Percentiles rank a stretch among this genome's conserved stretches.
Evolutionary conservation across 2,888 invertebrate genomes (phyloP).

Genomic region (Drosophila kokeensis): DNA sequence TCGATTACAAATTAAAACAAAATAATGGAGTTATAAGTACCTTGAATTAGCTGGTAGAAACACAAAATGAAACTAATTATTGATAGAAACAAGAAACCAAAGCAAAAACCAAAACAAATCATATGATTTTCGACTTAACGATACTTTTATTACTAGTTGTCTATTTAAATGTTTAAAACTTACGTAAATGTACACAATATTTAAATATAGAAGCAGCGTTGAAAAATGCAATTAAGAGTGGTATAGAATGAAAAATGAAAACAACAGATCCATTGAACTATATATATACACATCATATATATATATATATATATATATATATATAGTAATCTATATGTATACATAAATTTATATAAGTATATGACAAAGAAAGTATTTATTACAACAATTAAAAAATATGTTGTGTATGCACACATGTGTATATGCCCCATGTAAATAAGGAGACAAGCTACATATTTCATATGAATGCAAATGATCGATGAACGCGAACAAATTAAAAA

Average conservation of each 20-base stretch:
- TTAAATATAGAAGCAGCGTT: constrained; percentile 15
- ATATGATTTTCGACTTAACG: constrained; percentile 27
- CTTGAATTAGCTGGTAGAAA: constrained; percentile 84
- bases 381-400: constrained; percentile 25
- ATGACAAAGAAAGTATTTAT: constrained; percentile 9
- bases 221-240: constrained; percentile 58
- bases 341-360: constrained; percentile 7
- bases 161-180: constrained; percentile 51
- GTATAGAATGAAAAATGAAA: constrained; percentile 40
- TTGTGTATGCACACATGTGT: constrained; percentile 44
- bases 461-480: constrained; percentile 63
- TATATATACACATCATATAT: constrained; percentile 67
- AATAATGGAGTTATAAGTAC: constrained; percentile 85
- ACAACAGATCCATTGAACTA: constrained; percentile 74
- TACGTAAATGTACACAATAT: constrained; percentile 23
- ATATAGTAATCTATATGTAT: constrained; percentile 4
- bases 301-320: constrained; percentile 26
- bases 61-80: constrained; percentile 45
- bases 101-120: constrained; percentile 24
- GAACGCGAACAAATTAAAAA: constrained; percentile 48
- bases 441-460: constrained; percentile 79
- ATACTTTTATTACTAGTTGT: constrained; percentile 57
- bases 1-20: constrained; percentile 23
- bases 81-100: constrained; percentile 39
- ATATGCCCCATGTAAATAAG: constrained; percentile 74